Base-by-base conservation (phyloP, 2,888 invertebrate species). In the Chironomus riparius region DNA sequence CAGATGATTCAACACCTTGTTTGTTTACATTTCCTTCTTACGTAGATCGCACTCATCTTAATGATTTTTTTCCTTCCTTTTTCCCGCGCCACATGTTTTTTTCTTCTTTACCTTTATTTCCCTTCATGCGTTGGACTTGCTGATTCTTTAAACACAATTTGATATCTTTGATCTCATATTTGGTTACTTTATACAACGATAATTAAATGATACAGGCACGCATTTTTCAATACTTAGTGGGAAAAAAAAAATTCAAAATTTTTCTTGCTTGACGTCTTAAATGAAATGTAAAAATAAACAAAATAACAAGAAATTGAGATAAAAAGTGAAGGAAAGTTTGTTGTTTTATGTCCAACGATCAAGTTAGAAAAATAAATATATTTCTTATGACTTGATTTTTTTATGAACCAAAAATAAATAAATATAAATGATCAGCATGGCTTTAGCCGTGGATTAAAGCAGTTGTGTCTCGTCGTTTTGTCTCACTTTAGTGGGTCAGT, bases 251-350 rank as follows among this genome's bases (percentile, higher is more conserved):
- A 15, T 56, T n/a, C 5, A 2, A 13, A 50, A 50, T 6, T 6
- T 18, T 15, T 56, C 18, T 18, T 18, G 65, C 24, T 65, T 65
- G 65, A 65, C 65, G 65, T 65, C 65, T 65, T 65, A 21, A 65
- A 65, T 65, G 65, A 65, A 65, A 65, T 13, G 56, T 56, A 65
- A 65, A 65, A 65, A 65, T 65, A 65, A 10, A 65, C 65, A 65
- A 22, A 65, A 65, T 56, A 18, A n/a, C 38, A 56, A 56, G 50
- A 15, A 56, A 18, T 56, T 56, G 56, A 18, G 56, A 56, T 18
- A 56, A 56, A 56, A 38, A 38, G 38, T 56, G 18, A 24, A 10
- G 18, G 18, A 22, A 65, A 65, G 65, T 65, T 65, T 65, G 65
- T 65, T 65, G 65, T 65, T 65, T 65, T 65, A 65, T 65, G 65